Conservation (phyloP, 1,140 invertebrate species). For the Onthophagus taurus region DNA sequence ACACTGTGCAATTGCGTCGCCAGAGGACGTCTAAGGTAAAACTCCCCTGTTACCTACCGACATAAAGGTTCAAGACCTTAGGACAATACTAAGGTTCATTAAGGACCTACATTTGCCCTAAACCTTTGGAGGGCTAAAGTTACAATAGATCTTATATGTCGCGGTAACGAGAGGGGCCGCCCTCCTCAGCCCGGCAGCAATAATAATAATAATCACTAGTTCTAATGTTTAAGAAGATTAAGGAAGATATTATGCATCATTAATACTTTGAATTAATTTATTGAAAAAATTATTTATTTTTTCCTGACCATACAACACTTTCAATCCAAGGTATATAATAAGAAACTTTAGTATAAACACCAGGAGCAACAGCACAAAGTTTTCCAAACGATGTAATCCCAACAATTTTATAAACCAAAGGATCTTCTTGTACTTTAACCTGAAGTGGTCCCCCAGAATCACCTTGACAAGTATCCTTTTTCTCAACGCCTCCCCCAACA, state of each 20-base stretch:
- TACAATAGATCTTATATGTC: not conserved
- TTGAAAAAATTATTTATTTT: not conserved
- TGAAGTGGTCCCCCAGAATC: conserved; percentile 34
- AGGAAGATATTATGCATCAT: not conserved
- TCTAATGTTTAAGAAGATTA: not conserved
- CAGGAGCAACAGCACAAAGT: conserved; percentile 45
- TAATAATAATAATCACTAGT: too few species aligned
- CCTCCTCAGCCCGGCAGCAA: too few species aligned
- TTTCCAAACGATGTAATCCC: conserved; percentile 54
- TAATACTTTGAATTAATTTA: not conserved
- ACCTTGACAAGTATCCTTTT: conserved; percentile 25
- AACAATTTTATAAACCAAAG: conserved; percentile 42
- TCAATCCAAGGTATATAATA: conserved; percentile 60
- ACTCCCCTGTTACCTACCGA: too few species aligned
- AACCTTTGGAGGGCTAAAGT: not conserved
- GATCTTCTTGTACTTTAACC: conserved; percentile 20
- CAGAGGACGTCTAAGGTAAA: too few species aligned
- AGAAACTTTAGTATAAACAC: conserved; percentile 54
- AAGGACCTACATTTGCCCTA: too few species aligned
- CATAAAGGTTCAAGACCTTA: too few species aligned
- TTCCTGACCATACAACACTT: conserved; percentile 43
- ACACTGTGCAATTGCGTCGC: too few species aligned
- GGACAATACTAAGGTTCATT: too few species aligned
- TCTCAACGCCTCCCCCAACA: conserved; percentile 17
- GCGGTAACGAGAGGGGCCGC: too few species aligned